Evolutionary conservation across 2,797 vertebrate species (phyloP).

Genomic region (Crenuchus spilurus): DNA sequence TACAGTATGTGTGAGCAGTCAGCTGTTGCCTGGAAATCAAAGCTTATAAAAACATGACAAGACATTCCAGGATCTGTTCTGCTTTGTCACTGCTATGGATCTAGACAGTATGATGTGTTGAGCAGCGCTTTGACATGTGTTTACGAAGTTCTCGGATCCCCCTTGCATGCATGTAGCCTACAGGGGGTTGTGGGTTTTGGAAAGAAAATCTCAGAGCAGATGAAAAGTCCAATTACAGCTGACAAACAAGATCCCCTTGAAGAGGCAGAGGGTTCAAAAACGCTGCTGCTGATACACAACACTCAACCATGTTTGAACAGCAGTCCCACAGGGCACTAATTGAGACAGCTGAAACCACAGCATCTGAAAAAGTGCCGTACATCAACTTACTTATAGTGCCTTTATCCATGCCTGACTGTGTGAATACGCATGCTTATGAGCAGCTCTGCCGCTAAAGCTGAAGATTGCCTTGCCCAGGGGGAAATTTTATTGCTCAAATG

Average conservation of each 20-base stretch:
- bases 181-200: not conserved
- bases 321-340: not conserved
- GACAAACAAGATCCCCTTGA: conserved; percentile 15
- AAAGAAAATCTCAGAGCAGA: conserved; percentile 11
- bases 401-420: not conserved
- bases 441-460: not conserved
- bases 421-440: not conserved
- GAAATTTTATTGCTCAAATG: not conserved
- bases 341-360: conserved; percentile 1
- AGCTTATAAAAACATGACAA: conserved; percentile 5
- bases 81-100: not conserved
- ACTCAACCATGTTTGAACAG: conserved; percentile 6
- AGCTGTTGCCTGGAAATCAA: not conserved
- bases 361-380: not conserved
- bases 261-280: not conserved
- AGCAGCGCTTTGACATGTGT: conserved; percentile 14
- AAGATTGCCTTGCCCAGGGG: not conserved
- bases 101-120: conserved; percentile 17
- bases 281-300: not conserved
- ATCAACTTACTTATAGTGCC: conserved; percentile 11
- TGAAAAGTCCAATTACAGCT: conserved; percentile 27
- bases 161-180: not conserved
- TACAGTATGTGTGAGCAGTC: not conserved
- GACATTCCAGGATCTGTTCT: not conserved
- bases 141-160: conserved; percentile 11